phyloP scores from a whole-genome alignment of 2,888 invertebrate genomes.

The Athrips mouffetella region DNA sequence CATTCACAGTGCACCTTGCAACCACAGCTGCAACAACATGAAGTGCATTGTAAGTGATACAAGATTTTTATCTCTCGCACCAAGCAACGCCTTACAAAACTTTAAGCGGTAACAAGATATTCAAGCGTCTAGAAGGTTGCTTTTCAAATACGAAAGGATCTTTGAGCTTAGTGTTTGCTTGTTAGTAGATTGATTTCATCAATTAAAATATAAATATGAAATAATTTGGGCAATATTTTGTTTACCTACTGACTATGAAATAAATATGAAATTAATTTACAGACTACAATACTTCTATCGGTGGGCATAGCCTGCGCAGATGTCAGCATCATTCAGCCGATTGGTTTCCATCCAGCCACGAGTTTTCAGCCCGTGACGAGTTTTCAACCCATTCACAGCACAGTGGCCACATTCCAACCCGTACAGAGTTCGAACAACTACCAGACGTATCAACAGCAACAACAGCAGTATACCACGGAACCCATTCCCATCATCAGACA shows the following conservation, averaged over 20 bases:
- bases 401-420: background rate
- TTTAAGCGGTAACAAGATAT: background rate
- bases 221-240: too few relatives aligned
- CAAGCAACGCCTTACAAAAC: background rate
- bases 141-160: background rate
- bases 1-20: conserved; percentile 57
- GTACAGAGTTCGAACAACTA: conserved; percentile 30
- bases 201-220: too few relatives aligned
- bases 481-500: conserved; percentile 83
- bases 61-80: background rate
- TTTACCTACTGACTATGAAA: too few relatives aligned
- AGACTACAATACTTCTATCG: background rate
- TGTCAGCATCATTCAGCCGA: background rate
- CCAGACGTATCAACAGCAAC: conserved; percentile 48
- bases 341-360: background rate
- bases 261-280: background rate
- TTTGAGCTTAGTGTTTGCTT: too few relatives aligned
- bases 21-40: conserved; percentile 51
- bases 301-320: background rate
- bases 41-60: conserved; percentile 58
- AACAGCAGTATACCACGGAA: conserved; percentile 69
- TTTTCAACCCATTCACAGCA: background rate
- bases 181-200: background rate
- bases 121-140: background rate
- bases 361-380: background rate